phyloP scores from a whole-genome alignment of 2,888 invertebrate species.

The Trichacis sp. region DNA sequence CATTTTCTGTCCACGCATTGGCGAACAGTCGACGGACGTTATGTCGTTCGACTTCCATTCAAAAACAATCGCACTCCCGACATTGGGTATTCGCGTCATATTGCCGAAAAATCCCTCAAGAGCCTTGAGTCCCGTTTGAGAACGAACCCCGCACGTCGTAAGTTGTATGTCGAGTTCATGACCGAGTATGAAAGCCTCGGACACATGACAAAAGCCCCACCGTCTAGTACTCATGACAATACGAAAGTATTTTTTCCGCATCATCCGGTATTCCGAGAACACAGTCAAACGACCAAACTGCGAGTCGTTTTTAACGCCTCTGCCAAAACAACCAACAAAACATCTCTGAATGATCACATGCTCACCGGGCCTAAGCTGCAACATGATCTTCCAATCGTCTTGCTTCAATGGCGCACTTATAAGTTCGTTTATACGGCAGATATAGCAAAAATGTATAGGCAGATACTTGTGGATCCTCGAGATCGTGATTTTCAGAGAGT shows the following conservation, averaged over 20 bases:
- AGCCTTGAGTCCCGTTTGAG: not conserved
- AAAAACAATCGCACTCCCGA: not conserved
- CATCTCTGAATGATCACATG: conserved; percentile 24
- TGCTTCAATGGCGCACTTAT: conserved; percentile 13
- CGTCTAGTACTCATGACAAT: not conserved
- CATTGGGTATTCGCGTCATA: not conserved
- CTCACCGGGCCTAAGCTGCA: conserved; percentile 18
- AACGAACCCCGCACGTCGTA: not conserved
- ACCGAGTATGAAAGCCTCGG: not conserved
- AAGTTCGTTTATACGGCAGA: conserved; percentile 5
- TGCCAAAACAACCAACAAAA: conserved; percentile 12
- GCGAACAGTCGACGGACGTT: not conserved
- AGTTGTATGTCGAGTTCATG: not conserved
- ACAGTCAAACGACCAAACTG: conserved; percentile 22
- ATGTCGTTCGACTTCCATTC: not conserved
- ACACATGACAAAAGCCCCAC: not conserved
- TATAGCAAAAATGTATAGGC: conserved; percentile 17
- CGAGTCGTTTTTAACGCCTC: conserved; percentile 36
- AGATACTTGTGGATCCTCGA: too few relatives aligned
- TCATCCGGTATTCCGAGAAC: conserved; percentile 20
- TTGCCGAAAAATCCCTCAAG: not conserved
- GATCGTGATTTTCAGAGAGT: too few relatives aligned
- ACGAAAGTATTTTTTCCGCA: conserved; percentile 20
- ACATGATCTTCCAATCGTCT: not conserved
- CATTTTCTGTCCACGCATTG: not conserved